Evolutionary conservation across 2,888 invertebrate species (phyloP).

Genomic region (Rhingia campestris): DNA sequence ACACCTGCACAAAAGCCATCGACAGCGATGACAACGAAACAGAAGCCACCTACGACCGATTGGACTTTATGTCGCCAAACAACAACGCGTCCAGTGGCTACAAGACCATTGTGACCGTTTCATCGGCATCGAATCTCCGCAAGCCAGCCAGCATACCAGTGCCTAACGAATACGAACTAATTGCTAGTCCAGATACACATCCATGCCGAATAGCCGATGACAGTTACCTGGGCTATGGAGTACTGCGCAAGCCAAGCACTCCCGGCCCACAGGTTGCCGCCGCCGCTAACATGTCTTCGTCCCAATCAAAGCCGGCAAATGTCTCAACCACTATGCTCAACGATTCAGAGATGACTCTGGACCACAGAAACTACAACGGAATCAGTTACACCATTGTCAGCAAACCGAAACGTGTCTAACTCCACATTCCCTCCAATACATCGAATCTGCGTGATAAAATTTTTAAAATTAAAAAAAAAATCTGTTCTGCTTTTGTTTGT

Average conservation of each 20-base stretch:
- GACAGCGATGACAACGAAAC: conserved; percentile 79
- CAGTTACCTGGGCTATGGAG: conserved; percentile 91
- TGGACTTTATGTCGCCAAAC: conserved; percentile 91
- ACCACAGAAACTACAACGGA: conserved; percentile 89
- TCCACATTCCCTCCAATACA: conserved; percentile 20
- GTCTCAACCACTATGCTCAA: conserved; percentile 73
- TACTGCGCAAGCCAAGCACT: conserved; percentile 87
- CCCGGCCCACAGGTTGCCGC: conserved; percentile 84
- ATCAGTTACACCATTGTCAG: conserved; percentile 92
- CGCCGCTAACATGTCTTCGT: conserved; percentile 77
- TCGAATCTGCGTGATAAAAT: conserved; percentile 47
- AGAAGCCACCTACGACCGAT: conserved; percentile 88
- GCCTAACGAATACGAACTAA: conserved; percentile 91
- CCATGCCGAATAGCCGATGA: conserved; percentile 90
- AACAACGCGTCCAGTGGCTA: conserved; percentile 88
- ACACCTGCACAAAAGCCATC: conserved; percentile 78
- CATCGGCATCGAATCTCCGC: conserved; percentile 82
- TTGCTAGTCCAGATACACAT: conserved; percentile 86
- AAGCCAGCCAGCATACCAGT: conserved; percentile 79
- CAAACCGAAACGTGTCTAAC: conserved; percentile 91
- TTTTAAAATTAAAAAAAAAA: conserved; percentile 19
- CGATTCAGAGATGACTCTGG: conserved; percentile 83
- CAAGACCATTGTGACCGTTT: conserved; percentile 87
- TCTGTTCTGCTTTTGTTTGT: conserved; percentile 1
- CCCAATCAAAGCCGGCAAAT: conserved; percentile 59